Evolutionary conservation across 2,113 vertebrate genomes (phyloP).

Genomic region (Eulemur rufifrons): DNA sequence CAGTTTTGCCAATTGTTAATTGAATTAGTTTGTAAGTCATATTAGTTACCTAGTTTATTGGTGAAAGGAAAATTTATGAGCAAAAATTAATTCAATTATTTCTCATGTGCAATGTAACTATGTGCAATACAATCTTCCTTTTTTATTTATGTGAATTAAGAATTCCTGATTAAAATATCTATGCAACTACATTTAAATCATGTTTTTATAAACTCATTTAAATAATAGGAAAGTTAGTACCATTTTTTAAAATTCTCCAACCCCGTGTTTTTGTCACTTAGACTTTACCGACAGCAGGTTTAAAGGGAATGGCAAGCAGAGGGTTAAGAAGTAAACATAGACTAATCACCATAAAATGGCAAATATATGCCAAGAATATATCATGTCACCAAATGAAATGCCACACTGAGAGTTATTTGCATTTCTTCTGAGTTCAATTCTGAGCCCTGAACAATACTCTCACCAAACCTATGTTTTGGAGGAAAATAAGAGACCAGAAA

Average conservation of each 20-base stretch:
- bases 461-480: neutral
- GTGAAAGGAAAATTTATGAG: neutral
- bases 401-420: neutral
- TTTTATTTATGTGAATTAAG: neutral
- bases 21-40: neutral
- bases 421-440: neutral
- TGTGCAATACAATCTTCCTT: neutral
- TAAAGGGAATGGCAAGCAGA: neutral
- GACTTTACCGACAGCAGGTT: neutral
- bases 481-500: neutral
- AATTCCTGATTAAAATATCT: neutral
- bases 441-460: neutral
- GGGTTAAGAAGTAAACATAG: neutral
- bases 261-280: neutral
- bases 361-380: neutral
- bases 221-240: neutral
- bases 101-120: neutral
- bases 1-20: neutral
- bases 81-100: neutral
- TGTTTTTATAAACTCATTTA: neutral
- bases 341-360: neutral
- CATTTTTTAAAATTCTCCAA: neutral
- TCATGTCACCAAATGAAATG: neutral
- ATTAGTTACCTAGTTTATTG: neutral
- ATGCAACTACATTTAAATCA: neutral